These are phyloP conservation scores for Syndactyla subalaris DNA, from an alignment of 2,797 vertebrate genomes.

Conservation along the genomic window DNA sequence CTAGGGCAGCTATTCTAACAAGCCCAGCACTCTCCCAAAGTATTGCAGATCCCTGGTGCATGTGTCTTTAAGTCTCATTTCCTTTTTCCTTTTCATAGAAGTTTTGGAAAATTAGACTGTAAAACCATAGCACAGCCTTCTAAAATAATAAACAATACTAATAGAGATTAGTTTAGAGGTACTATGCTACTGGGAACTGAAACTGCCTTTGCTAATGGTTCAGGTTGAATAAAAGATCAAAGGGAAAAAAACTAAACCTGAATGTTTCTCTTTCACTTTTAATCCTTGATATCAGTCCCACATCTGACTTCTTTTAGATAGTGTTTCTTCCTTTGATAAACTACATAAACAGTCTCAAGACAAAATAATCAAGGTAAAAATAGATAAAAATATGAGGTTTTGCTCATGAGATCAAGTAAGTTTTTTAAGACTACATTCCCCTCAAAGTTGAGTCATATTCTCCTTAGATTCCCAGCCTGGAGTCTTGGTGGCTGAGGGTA, in stretches of 20 bases:
- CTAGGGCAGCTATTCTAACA: neutral
- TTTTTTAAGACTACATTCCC: neutral
- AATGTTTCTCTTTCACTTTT: conserved; percentile 5
- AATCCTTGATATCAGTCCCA: neutral
- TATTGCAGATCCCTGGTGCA: neutral
- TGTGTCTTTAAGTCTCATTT: neutral
- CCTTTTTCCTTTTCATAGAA: neutral
- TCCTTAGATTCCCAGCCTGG: neutral
- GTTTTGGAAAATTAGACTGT: neutral
- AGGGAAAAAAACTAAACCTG: neutral
- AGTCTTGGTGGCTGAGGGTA: neutral
- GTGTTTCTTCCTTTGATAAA: conserved; percentile 14
- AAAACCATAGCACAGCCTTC: neutral
- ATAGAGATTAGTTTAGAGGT: neutral
- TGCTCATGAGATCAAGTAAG: neutral
- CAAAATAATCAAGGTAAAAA: neutral
- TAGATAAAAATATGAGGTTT: neutral
- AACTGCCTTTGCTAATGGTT: neutral
- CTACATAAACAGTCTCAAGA: neutral
- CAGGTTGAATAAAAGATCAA: conserved; percentile 7
- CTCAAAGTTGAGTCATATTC: neutral
- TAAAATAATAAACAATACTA: neutral
- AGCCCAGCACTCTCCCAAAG: neutral
- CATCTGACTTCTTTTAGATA: neutral
- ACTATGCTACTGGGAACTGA: neutral